A percentile compares a stretch with the other conserved stretches of the same genome.
Evolutionary conservation across 2,797 vertebrate species (phyloP).

Genomic region (Gephyroberyx darwinii): DNA sequence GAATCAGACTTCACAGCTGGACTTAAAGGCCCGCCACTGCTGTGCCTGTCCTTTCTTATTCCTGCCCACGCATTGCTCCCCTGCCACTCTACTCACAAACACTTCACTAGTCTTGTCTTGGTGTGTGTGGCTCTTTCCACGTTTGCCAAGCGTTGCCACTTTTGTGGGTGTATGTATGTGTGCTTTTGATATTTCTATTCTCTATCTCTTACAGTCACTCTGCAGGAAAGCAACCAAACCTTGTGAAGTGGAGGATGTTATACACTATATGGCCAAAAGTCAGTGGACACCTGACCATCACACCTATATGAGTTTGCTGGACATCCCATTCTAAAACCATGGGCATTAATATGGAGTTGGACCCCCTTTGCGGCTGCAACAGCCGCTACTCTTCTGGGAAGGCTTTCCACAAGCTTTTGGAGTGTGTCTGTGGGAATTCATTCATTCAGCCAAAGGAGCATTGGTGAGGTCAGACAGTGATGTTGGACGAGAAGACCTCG

Average conservation of each 20-base stretch:
- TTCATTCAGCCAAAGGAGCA: no score
- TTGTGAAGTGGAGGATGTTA: slow-evolving; percentile 13
- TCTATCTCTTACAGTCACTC: slow-evolving; percentile 6
- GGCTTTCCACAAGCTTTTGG: no score
- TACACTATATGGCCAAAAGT: no score
- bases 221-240: slow-evolving; percentile 23
- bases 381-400: no score
- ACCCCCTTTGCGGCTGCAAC: no score
- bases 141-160: slow-evolving; percentile 10
- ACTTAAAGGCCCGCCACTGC: slow-evolving; percentile 67
- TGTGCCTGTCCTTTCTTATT: slow-evolving; percentile 63
- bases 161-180: slow-evolving; percentile 7
- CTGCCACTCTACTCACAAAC: slow-evolving; percentile 46
- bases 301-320: no score
- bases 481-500: no score
- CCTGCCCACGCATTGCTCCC: slow-evolving; percentile 54
- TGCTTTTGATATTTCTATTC: slow-evolving; percentile 21
- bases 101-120: slow-evolving; percentile 24
- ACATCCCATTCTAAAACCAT: no score
- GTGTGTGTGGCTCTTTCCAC: slow-evolving; percentile 25
- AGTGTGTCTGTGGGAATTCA: no score
- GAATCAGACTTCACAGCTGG: slow-evolving; percentile 80
- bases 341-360: no score
- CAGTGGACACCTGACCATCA: no score
- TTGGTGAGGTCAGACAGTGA: no score